Percentiles rank a stretch among this genome's conserved stretches.
Evolutionary conservation across 2,888 invertebrate genomes (phyloP).

Genomic region (Tinea pellionella): DNA sequence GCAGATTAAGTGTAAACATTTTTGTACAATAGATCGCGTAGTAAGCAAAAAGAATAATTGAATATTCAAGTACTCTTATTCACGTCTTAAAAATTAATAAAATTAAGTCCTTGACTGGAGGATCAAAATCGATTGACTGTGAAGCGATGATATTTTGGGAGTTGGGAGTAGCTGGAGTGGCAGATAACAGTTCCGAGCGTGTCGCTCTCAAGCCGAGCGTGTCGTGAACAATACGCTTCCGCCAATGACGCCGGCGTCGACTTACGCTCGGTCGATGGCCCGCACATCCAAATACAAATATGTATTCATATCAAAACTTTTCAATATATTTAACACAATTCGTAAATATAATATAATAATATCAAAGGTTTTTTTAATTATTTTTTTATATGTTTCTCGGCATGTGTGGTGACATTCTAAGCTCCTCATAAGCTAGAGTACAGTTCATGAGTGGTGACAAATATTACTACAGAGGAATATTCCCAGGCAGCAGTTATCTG

Average conservation of each 20-base stretch:
- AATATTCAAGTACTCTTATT: not conserved
- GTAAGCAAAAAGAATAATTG: not conserved
- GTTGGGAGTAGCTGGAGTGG: conserved; percentile 15
- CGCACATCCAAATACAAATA: conserved; percentile 5
- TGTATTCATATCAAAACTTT: not conserved
- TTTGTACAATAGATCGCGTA: not conserved
- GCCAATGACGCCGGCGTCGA: conserved; percentile 31
- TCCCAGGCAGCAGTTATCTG: too few relatives aligned
- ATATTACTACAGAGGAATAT: too few relatives aligned
- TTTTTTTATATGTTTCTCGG: too few relatives aligned
- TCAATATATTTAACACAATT: not conserved
- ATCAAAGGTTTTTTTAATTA: too few relatives aligned
- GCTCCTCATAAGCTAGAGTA: too few relatives aligned
- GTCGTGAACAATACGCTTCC: conserved; percentile 40
- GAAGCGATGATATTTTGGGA: conserved; percentile 15
- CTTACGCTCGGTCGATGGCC: conserved; percentile 12
- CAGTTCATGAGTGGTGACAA: too few relatives aligned
- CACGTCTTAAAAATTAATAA: not conserved
- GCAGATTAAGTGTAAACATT: too few relatives aligned
- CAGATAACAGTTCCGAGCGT: conserved; percentile 6
- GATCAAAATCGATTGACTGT: conserved; percentile 14
- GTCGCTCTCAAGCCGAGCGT: conserved; percentile 5
- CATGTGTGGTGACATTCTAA: too few relatives aligned
- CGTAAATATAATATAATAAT: too few relatives aligned
- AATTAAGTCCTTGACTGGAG: not conserved